A percentile compares a stretch with the other conserved stretches of the same genome.
phyloP scores from a whole-genome alignment of 2,888 invertebrate species.

The Petrolisthes manimaculis region DNA sequence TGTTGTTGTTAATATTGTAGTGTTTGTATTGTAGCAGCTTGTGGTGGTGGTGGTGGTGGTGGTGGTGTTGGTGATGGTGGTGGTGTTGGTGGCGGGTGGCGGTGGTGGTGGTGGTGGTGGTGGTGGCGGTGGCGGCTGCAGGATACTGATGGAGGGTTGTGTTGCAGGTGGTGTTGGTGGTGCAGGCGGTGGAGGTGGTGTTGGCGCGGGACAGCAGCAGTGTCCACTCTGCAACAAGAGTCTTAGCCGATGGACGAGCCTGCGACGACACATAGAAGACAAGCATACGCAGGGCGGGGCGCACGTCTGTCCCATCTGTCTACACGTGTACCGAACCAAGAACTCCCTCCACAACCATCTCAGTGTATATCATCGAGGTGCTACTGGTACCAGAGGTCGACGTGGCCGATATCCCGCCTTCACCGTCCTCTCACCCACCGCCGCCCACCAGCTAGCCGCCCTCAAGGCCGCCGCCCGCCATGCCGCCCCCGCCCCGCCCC shows the following conservation, averaged over 20 bases:
- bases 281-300: slow-evolving; percentile 93
- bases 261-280: slow-evolving; percentile 94
- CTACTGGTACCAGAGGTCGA: slow-evolving; percentile 51
- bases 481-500: slow-evolving; percentile 8
- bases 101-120: slow-evolving; percentile 45
- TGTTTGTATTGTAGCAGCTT: background rate
- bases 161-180: slow-evolving; percentile 46
- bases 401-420: slow-evolving; percentile 52
- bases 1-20: too few relatives aligned
- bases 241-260: slow-evolving; percentile 93
- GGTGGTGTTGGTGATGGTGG: slow-evolving; percentile 12
- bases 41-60: background rate
- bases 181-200: slow-evolving; percentile 44
- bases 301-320: slow-evolving; percentile 72
- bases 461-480: slow-evolving; percentile 50
- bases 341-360: slow-evolving; percentile 65
- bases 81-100: slow-evolving; percentile 24
- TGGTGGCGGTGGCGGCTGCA: slow-evolving; percentile 26
- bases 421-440: slow-evolving; percentile 49
- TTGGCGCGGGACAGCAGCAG: slow-evolving; percentile 79
- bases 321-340: slow-evolving; percentile 65
- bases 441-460: slow-evolving; percentile 48
- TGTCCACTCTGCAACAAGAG: slow-evolving; percentile 94
- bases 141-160: slow-evolving; percentile 47
- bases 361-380: slow-evolving; percentile 65